Conservation (phyloP, 1,140 invertebrate species). For the Chlorops oryzae region DNA sequence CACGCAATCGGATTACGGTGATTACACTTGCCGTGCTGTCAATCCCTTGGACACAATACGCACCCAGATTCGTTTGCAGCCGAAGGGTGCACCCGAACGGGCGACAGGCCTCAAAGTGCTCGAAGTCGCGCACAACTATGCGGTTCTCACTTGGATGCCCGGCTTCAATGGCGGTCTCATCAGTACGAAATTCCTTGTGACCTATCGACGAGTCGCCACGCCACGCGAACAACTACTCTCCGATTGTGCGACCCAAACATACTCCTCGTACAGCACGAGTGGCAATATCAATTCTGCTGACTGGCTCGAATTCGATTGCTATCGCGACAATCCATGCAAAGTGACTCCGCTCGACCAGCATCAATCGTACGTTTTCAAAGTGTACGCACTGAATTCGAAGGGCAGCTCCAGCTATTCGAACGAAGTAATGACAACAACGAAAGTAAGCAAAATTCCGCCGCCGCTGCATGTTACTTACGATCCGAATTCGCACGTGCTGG, state of each 20-base stretch:
- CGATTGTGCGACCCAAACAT: constrained; percentile 50
- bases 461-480: constrained; percentile 77
- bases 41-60: constrained; percentile 70
- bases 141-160: constrained; percentile 73
- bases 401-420: constrained; percentile 79
- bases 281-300: constrained; percentile 54
- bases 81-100: constrained; percentile 75
- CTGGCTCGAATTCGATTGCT: constrained; percentile 78
- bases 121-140: constrained; percentile 66
- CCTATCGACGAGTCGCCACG: constrained; percentile 59
- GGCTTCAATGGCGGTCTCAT: constrained; percentile 83
- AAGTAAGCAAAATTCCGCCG: constrained; percentile 74
- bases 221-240: constrained; percentile 54
- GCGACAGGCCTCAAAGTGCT: constrained; percentile 63
- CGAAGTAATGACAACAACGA: constrained; percentile 68
- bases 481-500: constrained; percentile 64
- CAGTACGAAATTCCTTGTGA: constrained; percentile 77
- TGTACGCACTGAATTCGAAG: constrained; percentile 78
- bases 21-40: constrained; percentile 77
- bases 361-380: constrained; percentile 74
- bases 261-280: constrained; percentile 17
- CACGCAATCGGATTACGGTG: constrained; percentile 75
- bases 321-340: constrained; percentile 80
- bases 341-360: constrained; percentile 76
- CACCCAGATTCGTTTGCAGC: constrained; percentile 71